Evolutionary conservation across 2,888 invertebrate genomes (phyloP).

Genomic region (Antheraea assamensis): DNA sequence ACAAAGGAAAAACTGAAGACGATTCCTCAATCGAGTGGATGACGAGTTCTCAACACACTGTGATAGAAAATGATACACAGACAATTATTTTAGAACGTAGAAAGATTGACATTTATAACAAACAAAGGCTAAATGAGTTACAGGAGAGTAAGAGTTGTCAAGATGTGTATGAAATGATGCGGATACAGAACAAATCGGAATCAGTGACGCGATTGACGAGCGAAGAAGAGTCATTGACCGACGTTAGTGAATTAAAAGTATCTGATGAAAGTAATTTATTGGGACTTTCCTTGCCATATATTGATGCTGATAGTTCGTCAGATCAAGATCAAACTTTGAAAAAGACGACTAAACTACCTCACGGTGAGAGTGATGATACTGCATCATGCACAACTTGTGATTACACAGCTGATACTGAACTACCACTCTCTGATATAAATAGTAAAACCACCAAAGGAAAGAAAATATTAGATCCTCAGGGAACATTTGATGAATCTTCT

Average conservation of each 20-base stretch:
- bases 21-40: slow-evolving; percentile 78
- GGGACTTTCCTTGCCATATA: slow-evolving; percentile 76
- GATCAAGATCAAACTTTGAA: slow-evolving; percentile 70
- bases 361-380: slow-evolving; percentile 86
- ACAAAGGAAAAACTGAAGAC: slow-evolving; percentile 72
- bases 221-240: slow-evolving; percentile 86
- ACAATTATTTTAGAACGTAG: slow-evolving; percentile 83
- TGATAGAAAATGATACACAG: slow-evolving; percentile 82
- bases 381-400: slow-evolving; percentile 87
- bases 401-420: slow-evolving; percentile 84
- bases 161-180: slow-evolving; percentile 58
- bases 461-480: slow-evolving; percentile 77
- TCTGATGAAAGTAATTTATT: slow-evolving; percentile 76
- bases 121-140: slow-evolving; percentile 76
- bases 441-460: slow-evolving; percentile 48
- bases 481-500: slow-evolving; percentile 82
- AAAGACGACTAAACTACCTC: slow-evolving; percentile 49
- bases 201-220: slow-evolving; percentile 79
- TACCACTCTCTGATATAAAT: slow-evolving; percentile 77
- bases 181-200: slow-evolving; percentile 72
- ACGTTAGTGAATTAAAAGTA: slow-evolving; percentile 83
- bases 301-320: slow-evolving; percentile 80
- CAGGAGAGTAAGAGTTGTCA: slow-evolving; percentile 67
- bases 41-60: slow-evolving; percentile 69
- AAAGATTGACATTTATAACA: slow-evolving; percentile 83